Evolutionary conservation across 2,113 vertebrate species (phyloP), one percentile per base, ranked within the genome.

Genomic region (Sylvilagus bachmani): DNA sequence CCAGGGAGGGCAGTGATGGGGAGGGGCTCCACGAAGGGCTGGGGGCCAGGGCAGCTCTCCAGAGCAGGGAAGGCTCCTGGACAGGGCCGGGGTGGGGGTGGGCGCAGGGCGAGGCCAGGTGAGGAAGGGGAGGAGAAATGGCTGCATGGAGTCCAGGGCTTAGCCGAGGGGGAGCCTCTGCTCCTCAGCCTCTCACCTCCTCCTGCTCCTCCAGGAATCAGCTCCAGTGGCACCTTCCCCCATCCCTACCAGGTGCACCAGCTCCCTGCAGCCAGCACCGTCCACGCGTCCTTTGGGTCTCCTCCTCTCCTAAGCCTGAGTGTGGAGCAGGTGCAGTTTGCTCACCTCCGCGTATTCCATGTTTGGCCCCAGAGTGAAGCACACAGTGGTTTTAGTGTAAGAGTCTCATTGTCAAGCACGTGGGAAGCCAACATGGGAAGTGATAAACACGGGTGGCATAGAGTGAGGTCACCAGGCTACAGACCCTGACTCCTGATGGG

Each of bases 401-500:
- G 58, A 27, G 6, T 86, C 33, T 82, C 33, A 3, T 70, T 5
- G 10, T 24, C 70, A 71, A 36, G 13, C 24, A 5, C 1, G 29
- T n/a, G 11, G 27, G 21, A 61, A 51, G 73, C 51, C 12, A 55
- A 33, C 53, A 9, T 5, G 62, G 44, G 11, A 69, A 22, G 1
- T 73, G 49, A 61, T 53, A 55, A 17, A n/a, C n/a, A 7, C 11
- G 44, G 61, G 44, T 27, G 17, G 27, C 16, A 11, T 16, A n/a
- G 2, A 11, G 53, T 1, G 19, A 17, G 0, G 62, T 2, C 25
- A 1, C 14, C 1, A 3, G 64, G 81, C 27, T 19, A 1, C 22
- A 44, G 44, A 16, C 29, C 17, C n/a, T 25, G 6, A 53, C 9
- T 49, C 53, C 75, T 14, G 11, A 29, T 36, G 24, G 27, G 25